These are phyloP conservation scores for Agriopis marginaria DNA, from an alignment of 2,888 invertebrate species.

Conservation along the genomic window DNA sequence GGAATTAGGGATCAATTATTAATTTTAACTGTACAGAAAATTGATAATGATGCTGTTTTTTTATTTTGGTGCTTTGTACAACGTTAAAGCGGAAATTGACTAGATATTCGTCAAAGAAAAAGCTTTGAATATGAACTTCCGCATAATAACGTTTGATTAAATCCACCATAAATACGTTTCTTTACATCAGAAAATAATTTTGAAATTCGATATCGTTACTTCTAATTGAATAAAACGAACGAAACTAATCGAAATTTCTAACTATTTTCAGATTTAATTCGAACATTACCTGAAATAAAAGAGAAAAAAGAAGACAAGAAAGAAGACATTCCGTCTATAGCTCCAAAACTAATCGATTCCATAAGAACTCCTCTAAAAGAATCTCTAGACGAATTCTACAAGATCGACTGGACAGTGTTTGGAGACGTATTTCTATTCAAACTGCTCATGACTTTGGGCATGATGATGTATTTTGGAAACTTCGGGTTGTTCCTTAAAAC, in stretches of 20 bases:
- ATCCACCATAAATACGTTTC: not conserved
- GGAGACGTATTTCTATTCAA: constrained; percentile 83
- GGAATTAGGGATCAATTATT: too few relatives aligned
- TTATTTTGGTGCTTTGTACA: too few relatives aligned
- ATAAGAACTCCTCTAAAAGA: constrained; percentile 55
- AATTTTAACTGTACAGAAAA: too few relatives aligned
- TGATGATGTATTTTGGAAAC: constrained; percentile 79
- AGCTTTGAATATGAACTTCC: too few relatives aligned
- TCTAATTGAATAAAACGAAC: too few relatives aligned
- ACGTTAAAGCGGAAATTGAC: too few relatives aligned
- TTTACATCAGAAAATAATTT: not conserved
- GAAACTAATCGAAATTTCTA: too few relatives aligned
- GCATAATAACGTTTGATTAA: too few relatives aligned
- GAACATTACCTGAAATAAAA: constrained; percentile 50
- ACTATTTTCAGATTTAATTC: constrained; percentile 56
- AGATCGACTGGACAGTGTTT: constrained; percentile 80
- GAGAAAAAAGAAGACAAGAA: constrained; percentile 42
- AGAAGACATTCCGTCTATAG: constrained; percentile 16
- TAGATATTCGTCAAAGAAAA: too few relatives aligned
- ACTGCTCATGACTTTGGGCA: constrained; percentile 78
- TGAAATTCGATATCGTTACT: too few relatives aligned
- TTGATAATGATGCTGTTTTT: too few relatives aligned
- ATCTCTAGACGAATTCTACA: constrained; percentile 71
- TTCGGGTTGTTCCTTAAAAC: constrained; percentile 78
- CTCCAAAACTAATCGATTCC: constrained; percentile 51